Evolutionary conservation across 1,140 invertebrate genomes (phyloP).

Genomic region (Drosophila setifemur): DNA sequence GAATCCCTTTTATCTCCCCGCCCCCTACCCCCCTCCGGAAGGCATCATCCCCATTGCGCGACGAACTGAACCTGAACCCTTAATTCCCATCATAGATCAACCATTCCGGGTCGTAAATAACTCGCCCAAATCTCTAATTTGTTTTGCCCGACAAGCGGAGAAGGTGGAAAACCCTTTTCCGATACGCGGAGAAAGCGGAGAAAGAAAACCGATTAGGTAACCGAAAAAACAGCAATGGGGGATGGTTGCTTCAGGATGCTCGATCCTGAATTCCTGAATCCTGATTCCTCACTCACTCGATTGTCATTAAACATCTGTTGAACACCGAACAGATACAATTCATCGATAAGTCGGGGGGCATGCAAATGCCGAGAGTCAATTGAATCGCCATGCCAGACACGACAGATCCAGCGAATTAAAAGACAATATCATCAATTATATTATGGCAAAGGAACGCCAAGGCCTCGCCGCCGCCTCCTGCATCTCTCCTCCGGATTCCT

Average conservation of each 20-base stretch:
- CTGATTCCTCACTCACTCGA: background rate
- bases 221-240: background rate
- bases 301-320: slow-evolving; percentile 38
- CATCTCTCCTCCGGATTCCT: slow-evolving; percentile 26
- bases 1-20: slow-evolving; percentile 2
- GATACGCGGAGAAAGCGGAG: slow-evolving; percentile 19
- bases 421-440: slow-evolving; percentile 82
- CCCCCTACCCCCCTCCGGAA: background rate
- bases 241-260: no score
- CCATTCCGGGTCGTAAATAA: slow-evolving; percentile 75
- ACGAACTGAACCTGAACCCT: slow-evolving; percentile 54
- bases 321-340: slow-evolving; percentile 34
- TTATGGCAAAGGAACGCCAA: slow-evolving; percentile 63
- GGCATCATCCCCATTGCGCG: slow-evolving; percentile 31
- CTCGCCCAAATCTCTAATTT: slow-evolving; percentile 77
- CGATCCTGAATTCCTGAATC: no score
- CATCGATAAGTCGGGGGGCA: slow-evolving; percentile 18
- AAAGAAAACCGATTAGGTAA: slow-evolving; percentile 21
- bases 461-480: background rate
- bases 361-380: slow-evolving; percentile 49
- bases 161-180: slow-evolving; percentile 70
- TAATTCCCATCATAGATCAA: slow-evolving; percentile 77
- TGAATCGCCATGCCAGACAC: slow-evolving; percentile 53
- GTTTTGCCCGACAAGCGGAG: slow-evolving; percentile 67
- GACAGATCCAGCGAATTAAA: slow-evolving; percentile 77